Percentiles rank a stretch among this genome's conserved stretches.
Conservation (phyloP, 2,888 invertebrate species). For the Candidula unifasciata region DNA sequence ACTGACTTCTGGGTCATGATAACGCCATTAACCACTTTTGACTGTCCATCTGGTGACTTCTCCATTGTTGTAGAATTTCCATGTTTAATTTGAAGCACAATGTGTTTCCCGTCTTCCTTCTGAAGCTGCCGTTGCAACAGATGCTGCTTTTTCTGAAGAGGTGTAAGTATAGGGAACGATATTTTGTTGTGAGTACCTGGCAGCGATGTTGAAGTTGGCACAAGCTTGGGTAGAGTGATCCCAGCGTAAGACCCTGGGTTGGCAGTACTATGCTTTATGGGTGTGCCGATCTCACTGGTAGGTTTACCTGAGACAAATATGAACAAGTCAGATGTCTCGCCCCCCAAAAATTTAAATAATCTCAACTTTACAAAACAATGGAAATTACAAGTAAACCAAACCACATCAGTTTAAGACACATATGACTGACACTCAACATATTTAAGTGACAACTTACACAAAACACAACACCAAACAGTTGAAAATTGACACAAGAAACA, state of each 20-base stretch:
- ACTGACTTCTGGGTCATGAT: conserved; percentile 54
- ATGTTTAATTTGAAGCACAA: conserved; percentile 76
- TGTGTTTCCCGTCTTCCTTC: conserved; percentile 56
- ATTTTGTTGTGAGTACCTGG: conserved; percentile 68
- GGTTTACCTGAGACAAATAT: conserved; percentile 53
- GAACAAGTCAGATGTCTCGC: not conserved
- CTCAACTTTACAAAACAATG: too few relatives aligned
- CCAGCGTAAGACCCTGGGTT: not conserved
- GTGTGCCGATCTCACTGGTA: conserved; percentile 59
- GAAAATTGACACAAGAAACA: too few relatives aligned
- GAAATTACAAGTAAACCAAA: too few relatives aligned
- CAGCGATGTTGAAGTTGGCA: conserved; percentile 51
- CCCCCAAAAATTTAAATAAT: not conserved
- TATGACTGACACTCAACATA: too few relatives aligned
- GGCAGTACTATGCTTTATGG: conserved; percentile 55
- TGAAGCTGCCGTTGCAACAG: conserved; percentile 16
- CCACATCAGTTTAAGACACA: too few relatives aligned
- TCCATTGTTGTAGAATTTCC: conserved; percentile 72
- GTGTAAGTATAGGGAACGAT: conserved; percentile 64
- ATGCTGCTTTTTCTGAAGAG: conserved; percentile 43
- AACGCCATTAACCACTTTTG: conserved; percentile 65
- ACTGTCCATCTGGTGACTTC: conserved; percentile 68
- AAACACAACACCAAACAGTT: too few relatives aligned
- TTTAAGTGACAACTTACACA: too few relatives aligned
- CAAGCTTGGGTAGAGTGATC: conserved; percentile 24